Evolutionary conservation across 1,140 invertebrate species (phyloP), one percentile per base, ranked within the genome.

Genomic region (Hylyphantes graminicola): DNA sequence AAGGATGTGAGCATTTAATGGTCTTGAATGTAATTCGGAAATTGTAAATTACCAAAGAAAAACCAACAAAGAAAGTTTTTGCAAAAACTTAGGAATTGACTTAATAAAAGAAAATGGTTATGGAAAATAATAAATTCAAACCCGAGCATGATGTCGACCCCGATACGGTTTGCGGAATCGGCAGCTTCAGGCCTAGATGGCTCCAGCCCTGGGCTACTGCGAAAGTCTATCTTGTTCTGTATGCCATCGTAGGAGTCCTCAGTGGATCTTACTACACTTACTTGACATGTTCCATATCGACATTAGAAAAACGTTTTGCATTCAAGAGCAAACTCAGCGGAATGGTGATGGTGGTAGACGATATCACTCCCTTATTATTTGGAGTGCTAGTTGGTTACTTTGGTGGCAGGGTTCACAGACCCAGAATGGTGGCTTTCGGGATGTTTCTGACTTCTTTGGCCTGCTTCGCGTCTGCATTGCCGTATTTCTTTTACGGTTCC

Each of bases 291-390:
- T 94, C 93, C 8, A 93, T 95, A 64, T 94, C 94, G 57, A 96
- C 94, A 0, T 90, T 95, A 54, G 94, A 96, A 88, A 95, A 95
- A 87, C 91, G 94, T 86, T 95, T 94, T 88, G 94, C 93, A 87
- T 94, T 95, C 87, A 93, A 93, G 0, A 94, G 93, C 12, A 92
- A 93, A 89, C 94, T 93, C 51, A 94, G 93, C 73, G 93, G 93
- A 93, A 88, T 84, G 12, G 86, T 88, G 6, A 70, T 88, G 73
- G 88, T 88, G n/a, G 81, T 81, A 0, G 87, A 88, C 51, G 87
- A 88, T 70, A 84, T 88, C 21, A 77, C 54, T 21, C 82, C 82
- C 9, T 15, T 85, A 9, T 54, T 76, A 0, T n/a, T 78, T 13
- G 70, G 82, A 64, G 13, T 85, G 48, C 17, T 93, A 35, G 88